Evolutionary conservation across 2,888 invertebrate species (phyloP).

Genomic region (Polydrusus tereticollis): DNA sequence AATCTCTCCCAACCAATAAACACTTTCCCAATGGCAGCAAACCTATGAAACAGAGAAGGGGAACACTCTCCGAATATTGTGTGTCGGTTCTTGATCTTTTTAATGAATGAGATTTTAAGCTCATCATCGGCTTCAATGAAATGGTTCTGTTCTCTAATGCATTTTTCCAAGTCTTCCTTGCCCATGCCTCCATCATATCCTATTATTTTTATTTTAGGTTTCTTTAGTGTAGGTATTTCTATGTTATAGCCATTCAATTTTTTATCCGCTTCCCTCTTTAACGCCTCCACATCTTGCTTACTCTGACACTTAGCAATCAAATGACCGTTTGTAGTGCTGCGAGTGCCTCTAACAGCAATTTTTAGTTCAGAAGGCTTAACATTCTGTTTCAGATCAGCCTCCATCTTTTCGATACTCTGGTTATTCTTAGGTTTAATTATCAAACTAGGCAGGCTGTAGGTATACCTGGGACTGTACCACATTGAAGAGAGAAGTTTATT

Average conservation of each 20-base stretch:
- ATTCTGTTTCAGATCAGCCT: too few relatives aligned
- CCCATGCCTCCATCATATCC: neutral
- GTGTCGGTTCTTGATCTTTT: neutral
- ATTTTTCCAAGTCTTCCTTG: neutral
- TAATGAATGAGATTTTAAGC: neutral
- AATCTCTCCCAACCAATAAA: slow-evolving; percentile 8
- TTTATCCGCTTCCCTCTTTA: neutral
- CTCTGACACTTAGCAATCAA: neutral
- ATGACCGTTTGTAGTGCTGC: neutral
- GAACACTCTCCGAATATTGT: neutral
- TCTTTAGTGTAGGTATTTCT: neutral
- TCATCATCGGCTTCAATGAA: neutral
- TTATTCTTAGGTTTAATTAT: too few relatives aligned
- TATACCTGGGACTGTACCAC: too few relatives aligned
- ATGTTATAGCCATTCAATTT: neutral
- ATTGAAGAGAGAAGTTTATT: too few relatives aligned
- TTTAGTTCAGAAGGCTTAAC: too few relatives aligned
- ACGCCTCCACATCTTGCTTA: neutral
- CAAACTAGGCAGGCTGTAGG: too few relatives aligned
- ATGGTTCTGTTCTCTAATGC: neutral
- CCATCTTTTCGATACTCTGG: too few relatives aligned
- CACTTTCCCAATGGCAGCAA: neutral
- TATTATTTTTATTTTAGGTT: neutral
- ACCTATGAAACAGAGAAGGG: neutral
- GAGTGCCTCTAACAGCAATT: neutral